Conservation (phyloP, 2,797 vertebrate genomes). For the Dendrocincla fuliginosa region DNA sequence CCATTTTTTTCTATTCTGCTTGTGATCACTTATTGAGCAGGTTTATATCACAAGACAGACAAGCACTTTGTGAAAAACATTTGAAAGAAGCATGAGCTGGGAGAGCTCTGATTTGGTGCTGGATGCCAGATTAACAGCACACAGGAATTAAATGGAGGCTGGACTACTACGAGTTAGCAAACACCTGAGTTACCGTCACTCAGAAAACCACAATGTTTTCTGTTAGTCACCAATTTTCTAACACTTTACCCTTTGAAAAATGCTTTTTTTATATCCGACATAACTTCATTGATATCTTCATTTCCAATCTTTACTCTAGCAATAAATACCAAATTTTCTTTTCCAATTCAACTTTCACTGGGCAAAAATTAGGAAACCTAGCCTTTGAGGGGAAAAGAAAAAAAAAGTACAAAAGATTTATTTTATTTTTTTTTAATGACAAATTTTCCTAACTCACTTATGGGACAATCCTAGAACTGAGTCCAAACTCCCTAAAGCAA, state of each 20-base stretch:
- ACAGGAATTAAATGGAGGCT: not conserved
- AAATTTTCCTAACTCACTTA: not conserved
- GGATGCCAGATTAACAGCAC: not conserved
- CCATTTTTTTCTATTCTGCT: not conserved
- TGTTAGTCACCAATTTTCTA: not conserved
- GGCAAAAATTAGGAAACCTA: not conserved
- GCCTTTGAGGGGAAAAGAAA: not conserved
- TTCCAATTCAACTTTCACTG: not conserved
- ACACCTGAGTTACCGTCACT: not conserved
- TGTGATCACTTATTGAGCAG: not conserved
- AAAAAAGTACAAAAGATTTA: not conserved
- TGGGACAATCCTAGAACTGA: not conserved
- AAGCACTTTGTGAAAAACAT: not conserved
- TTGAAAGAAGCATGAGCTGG: not conserved
- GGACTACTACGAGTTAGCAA: not conserved
- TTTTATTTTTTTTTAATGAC: not conserved
- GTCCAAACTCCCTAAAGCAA: not conserved
- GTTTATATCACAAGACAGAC: not conserved
- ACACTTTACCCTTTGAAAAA: not conserved
- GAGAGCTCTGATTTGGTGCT: not conserved
- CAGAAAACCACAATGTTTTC: not conserved
- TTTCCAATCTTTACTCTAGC: not conserved
- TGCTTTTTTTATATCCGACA: not conserved
- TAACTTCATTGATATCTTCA: not conserved
- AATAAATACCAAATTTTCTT: not conserved